Evolutionary conservation across 2,113 vertebrate species (phyloP).

Genomic region (Rhizomys pruinosus): DNA sequence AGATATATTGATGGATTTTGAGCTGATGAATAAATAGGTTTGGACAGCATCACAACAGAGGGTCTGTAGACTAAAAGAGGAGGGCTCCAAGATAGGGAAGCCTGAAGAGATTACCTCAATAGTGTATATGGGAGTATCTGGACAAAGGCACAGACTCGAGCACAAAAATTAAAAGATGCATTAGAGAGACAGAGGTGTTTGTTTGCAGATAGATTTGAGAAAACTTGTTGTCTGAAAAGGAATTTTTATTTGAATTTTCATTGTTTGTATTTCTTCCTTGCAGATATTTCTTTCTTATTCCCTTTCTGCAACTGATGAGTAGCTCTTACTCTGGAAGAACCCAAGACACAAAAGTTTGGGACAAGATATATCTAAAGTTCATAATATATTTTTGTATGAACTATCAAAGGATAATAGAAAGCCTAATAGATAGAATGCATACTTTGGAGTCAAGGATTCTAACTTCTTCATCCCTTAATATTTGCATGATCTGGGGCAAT

Average conservation of each 20-base stretch:
- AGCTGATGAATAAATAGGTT: background rate
- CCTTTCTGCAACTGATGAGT: background rate
- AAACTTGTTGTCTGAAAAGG: slow-evolving; percentile 4
- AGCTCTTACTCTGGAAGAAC: background rate
- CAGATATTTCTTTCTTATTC: background rate
- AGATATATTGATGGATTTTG: background rate
- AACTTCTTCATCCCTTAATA: background rate
- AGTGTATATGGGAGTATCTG: background rate
- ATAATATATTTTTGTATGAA: no score
- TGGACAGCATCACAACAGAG: slow-evolving; percentile 51
- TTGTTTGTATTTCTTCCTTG: background rate
- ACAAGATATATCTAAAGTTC: no score
- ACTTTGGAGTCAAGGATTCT: slow-evolving; percentile 15
- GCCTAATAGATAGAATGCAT: background rate
- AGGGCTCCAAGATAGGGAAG: background rate
- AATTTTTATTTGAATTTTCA: slow-evolving; percentile 21
- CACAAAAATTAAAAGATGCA: background rate
- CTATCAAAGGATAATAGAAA: no score
- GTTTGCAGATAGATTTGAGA: background rate
- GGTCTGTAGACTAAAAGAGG: background rate
- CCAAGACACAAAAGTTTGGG: background rate
- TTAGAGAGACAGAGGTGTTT: background rate
- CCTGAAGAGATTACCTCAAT: background rate
- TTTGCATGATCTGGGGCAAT: background rate
- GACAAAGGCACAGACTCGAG: background rate